A percentile compares a stretch with the other conserved stretches of the same genome.
Evolutionary conservation across 2,113 vertebrate species (phyloP).

Genomic region (Macrotis lagotis): DNA sequence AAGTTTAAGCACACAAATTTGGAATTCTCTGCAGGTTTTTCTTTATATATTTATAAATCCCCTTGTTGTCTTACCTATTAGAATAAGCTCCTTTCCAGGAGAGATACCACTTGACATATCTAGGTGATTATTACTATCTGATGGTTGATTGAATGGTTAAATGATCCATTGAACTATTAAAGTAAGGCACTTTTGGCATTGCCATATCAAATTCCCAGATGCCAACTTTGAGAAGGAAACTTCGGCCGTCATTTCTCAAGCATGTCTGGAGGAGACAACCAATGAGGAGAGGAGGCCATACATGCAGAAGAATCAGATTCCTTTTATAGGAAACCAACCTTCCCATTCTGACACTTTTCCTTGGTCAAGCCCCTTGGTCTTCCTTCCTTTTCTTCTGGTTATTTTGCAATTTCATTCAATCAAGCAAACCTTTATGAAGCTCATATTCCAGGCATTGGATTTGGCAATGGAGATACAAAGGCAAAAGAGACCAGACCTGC

Average conservation of each 20-base stretch:
- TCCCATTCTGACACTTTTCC: constrained; percentile 6
- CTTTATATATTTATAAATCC: background rate
- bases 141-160: background rate
- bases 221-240: background rate
- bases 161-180: background rate
- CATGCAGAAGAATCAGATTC: constrained; percentile 23
- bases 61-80: background rate
- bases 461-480: background rate
- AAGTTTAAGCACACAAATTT: background rate
- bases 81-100: background rate
- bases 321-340: constrained; percentile 24
- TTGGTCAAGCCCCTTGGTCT: constrained; percentile 21
- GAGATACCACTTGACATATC: no score
- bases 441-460: background rate
- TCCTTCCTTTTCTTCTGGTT: constrained; percentile 37
- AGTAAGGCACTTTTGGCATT: background rate
- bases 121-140: background rate
- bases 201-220: background rate
- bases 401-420: constrained; percentile 47
- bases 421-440: background rate
- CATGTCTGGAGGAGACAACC: background rate
- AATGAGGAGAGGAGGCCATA: constrained; percentile 4
- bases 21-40: background rate
- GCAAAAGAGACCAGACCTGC: background rate
- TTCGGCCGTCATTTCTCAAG: background rate